phyloP scores from a whole-genome alignment of 2,797 vertebrate species.

The Anguilla pacifica region DNA sequence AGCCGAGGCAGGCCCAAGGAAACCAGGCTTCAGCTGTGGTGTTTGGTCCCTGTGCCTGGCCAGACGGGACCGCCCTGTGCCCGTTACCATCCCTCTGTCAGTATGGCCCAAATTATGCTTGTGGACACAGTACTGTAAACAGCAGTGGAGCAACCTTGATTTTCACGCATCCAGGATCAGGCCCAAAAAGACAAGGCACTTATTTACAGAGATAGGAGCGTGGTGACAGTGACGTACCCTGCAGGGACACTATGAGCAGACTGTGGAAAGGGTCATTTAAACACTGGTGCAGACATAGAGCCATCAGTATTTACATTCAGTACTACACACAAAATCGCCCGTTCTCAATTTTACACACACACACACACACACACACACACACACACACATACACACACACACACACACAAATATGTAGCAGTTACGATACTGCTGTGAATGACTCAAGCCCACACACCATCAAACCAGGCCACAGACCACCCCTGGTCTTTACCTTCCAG shows the following conservation, averaged over 20 bases:
- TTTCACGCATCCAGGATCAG: constrained; percentile 54
- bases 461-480: background rate
- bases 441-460: background rate
- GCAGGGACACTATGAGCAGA: constrained; percentile 43
- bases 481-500: background rate
- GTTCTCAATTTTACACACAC: background rate
- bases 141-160: constrained; percentile 16
- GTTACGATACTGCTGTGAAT: background rate
- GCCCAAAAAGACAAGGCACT: constrained; percentile 42
- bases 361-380: background rate
- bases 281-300: background rate
- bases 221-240: constrained; percentile 62
- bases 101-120: background rate
- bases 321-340: background rate
- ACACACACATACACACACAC: background rate
- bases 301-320: background rate
- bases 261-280: constrained; percentile 33
- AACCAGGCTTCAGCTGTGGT: background rate
- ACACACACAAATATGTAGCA: background rate
- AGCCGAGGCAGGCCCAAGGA: background rate
- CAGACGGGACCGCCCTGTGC: background rate
- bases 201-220: constrained; percentile 58
- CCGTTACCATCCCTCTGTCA: background rate
- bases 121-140: constrained; percentile 31
- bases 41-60: background rate